A percentile compares a stretch with the other conserved stretches of the same genome.
phyloP scores from a whole-genome alignment of 2,888 invertebrate species.

The Plebejus anna region DNA sequence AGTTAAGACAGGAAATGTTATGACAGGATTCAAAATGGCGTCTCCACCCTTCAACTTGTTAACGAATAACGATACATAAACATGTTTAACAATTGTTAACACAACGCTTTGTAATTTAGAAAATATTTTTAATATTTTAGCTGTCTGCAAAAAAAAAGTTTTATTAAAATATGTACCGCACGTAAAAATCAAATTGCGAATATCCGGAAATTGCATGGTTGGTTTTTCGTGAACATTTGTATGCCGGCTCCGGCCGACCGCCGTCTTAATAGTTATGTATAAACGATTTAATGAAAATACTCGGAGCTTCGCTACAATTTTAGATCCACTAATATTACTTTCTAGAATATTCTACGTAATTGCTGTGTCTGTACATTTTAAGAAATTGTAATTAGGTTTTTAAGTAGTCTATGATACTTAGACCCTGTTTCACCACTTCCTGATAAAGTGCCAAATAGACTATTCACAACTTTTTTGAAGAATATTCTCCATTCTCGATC shows the following conservation, averaged over 20 bases:
- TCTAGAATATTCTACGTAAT: slow-evolving; percentile 18
- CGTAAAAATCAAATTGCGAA: slow-evolving; percentile 33
- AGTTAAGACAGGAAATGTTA: neutral
- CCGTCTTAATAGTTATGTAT: slow-evolving; percentile 35
- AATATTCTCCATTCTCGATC: too few relatives aligned
- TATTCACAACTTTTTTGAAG: too few relatives aligned
- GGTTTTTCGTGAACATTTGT: slow-evolving; percentile 37
- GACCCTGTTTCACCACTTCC: too few relatives aligned
- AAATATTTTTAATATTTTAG: slow-evolving; percentile 29
- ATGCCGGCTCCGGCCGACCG: slow-evolving; percentile 35
- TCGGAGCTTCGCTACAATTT: neutral
- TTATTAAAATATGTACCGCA: slow-evolving; percentile 26
- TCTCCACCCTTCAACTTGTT: neutral
- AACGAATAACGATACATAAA: neutral
- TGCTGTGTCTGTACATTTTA: neutral
- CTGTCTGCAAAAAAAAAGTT: slow-evolving; percentile 3
- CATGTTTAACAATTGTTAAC: neutral
- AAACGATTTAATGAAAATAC: slow-evolving; percentile 33
- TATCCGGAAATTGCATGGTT: slow-evolving; percentile 30
- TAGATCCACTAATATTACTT: neutral
- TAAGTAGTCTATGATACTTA: neutral
- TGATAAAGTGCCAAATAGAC: too few relatives aligned
- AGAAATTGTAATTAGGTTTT: neutral
- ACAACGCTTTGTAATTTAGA: neutral
- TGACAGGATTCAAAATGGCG: neutral